These are phyloP conservation scores for Diarsia rubi DNA, from an alignment of 2,888 invertebrate genomes.

Conservation along the genomic window DNA sequence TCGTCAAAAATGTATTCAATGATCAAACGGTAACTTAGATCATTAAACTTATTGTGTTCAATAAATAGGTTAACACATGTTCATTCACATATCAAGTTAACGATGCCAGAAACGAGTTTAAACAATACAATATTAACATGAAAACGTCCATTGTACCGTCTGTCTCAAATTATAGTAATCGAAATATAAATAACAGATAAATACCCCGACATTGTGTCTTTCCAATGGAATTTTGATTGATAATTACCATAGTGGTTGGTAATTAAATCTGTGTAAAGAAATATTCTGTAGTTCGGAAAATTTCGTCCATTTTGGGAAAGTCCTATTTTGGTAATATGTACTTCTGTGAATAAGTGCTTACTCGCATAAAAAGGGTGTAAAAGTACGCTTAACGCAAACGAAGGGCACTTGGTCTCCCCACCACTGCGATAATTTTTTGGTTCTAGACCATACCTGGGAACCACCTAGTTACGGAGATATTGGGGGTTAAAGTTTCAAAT, in stretches of 20 bases:
- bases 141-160: conserved; percentile 12
- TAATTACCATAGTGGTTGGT: conserved; percentile 1
- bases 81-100: conserved; percentile 49
- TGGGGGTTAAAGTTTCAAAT: too few relatives aligned
- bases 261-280: conserved; percentile 20
- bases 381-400: too few relatives aligned
- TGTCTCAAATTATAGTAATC: conserved; percentile 50
- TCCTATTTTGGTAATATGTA: background rate
- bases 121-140: conserved; percentile 39
- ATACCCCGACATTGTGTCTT: conserved; percentile 30
- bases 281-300: background rate
- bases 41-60: conserved; percentile 13
- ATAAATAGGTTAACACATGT: conserved; percentile 27
- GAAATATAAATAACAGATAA: conserved; percentile 51
- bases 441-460: too few relatives aligned
- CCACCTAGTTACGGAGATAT: too few relatives aligned
- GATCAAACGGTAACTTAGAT: background rate
- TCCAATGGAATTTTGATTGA: conserved; percentile 40
- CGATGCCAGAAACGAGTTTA: conserved; percentile 23
- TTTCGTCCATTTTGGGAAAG: background rate
- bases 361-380: too few relatives aligned
- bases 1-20: background rate
- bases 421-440: too few relatives aligned
- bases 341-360: background rate
- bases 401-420: too few relatives aligned